Base-by-base conservation (phyloP, 2,797 vertebrate species). In the Anguilla megastoma region DNA sequence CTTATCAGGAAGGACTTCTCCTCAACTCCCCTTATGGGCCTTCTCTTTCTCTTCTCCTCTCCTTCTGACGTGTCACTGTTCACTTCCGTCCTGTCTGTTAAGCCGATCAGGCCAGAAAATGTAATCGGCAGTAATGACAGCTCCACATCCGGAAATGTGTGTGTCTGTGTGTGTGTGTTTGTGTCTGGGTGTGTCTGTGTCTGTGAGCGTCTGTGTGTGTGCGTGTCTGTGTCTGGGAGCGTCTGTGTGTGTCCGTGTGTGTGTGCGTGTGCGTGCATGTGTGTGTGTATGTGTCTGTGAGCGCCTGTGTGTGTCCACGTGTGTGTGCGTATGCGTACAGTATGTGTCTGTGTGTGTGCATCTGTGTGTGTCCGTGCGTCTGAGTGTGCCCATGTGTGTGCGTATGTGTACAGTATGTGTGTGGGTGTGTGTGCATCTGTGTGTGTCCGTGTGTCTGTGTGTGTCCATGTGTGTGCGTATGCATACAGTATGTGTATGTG, bases 41-140 rank as follows among this genome's bases (percentile, higher is more conserved):
- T 66, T 14, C 85, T n/a, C 27, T 41, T 85, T 50, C 66, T 56
- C 36, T 41, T 41, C 36, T 41, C 36, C 36, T 41, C 36, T 41
- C 2, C 36, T 41, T 41, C 79, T 33, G 24, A 41, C 76, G 48
- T 86, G 85, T 74, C 48, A 83, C 48, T 33, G 60, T 45, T 84
- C 12, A 45, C 45, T 24, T 48, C 8, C 3, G 58, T 45, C 79
- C n/a, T 56, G 86, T 52, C 86, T 84, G 88, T 63, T 41, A 63
- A 52, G 50, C 54, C 80, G 58, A 9, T 87, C 76, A 63, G 3
- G 33, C 33, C 16, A 84, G 8, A 79, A 33, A 86, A 36, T 86
- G 33, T 52, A 80, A 79, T 83, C 14, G 27, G 36, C 63, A 58
- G 76, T 56, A 87, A 83, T 63, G 52, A 63, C 56, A 69, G 79